A percentile compares a stretch with the other conserved stretches of the same genome.
phyloP scores from a whole-genome alignment of 2,888 invertebrate genomes.

The Diplazon laetatorius region DNA sequence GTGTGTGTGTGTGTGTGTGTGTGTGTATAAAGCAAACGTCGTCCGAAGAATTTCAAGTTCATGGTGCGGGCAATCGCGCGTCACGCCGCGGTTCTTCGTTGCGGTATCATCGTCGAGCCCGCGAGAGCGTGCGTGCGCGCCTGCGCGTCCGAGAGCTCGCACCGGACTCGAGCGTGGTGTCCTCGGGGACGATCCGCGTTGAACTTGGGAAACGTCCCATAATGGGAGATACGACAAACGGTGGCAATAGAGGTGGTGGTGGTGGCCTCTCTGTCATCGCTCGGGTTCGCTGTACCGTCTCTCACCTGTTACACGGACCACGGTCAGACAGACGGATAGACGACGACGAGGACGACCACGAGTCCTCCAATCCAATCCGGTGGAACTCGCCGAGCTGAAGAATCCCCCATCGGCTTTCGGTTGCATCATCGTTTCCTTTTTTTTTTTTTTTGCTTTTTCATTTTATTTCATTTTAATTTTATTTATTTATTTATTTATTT shows the following conservation, averaged over 20 bases:
- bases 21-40: no score
- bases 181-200: conserved; percentile 42
- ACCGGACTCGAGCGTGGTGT: no score
- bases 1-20: no score
- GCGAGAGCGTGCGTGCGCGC: not conserved
- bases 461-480: no score
- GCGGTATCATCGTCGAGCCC: conserved; percentile 38
- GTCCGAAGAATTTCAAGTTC: conserved; percentile 51
- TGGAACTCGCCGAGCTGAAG: not conserved
- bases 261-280: conserved; percentile 20
- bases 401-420: not conserved
- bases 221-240: conserved; percentile 47
- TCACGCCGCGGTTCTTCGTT: conserved; percentile 50
- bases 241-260: conserved; percentile 47
- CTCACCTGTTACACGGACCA: not conserved
- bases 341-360: conserved; percentile 1
- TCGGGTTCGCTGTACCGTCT: conserved; percentile 6
- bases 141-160: no score
- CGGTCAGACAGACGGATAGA: conserved; percentile 22
- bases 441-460: no score
- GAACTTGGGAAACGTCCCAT: conserved; percentile 55
- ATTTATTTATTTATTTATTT: no score
- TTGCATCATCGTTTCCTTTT: no score
- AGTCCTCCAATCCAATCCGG: conserved; percentile 8
- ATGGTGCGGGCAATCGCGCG: no score